Conservation (phyloP, 2,888 invertebrate genomes). For the Lottia scabra region DNA sequence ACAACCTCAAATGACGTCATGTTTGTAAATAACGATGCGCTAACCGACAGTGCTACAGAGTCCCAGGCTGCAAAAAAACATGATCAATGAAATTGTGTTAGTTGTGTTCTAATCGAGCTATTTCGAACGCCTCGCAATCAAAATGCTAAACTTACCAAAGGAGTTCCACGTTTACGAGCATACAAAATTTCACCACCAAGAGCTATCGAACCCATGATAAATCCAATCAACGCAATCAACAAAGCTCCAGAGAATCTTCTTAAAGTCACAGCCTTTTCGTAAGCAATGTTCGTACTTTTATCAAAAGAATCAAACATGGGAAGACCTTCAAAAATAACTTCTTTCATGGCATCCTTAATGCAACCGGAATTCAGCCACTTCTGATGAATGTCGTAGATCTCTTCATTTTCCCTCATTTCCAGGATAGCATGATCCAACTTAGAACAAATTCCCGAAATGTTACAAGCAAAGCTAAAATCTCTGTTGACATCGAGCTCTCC, state of each 20-base stretch:
- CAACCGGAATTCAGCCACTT: conserved; percentile 15
- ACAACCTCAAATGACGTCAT: too few species aligned
- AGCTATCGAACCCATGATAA: neutral
- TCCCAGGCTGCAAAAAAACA: too few species aligned
- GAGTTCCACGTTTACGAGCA: conserved; percentile 1
- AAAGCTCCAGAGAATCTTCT: conserved; percentile 12
- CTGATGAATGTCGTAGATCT: conserved; percentile 9
- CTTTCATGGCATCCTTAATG: conserved; percentile 5
- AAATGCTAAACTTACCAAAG: neutral
- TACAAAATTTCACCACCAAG: conserved; percentile 8
- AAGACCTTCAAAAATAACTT: conserved; percentile 2
- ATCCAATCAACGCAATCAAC: conserved; percentile 7
- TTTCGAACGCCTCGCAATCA: too few species aligned
- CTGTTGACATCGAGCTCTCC: conserved; percentile 30
- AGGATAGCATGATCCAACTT: conserved; percentile 9
- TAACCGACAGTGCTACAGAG: too few species aligned
- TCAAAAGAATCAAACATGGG: conserved; percentile 16
- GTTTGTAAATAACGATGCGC: too few species aligned
- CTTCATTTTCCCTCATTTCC: conserved; percentile 6
- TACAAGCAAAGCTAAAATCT: conserved; percentile 34
- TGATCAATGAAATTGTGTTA: too few species aligned
- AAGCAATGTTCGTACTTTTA: neutral
- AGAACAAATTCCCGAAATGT: neutral
- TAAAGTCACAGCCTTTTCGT: conserved; percentile 15
- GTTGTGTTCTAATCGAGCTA: too few species aligned